phyloP scores from a whole-genome alignment of 2,113 vertebrate genomes.

The Muscicapa adusta region DNA sequence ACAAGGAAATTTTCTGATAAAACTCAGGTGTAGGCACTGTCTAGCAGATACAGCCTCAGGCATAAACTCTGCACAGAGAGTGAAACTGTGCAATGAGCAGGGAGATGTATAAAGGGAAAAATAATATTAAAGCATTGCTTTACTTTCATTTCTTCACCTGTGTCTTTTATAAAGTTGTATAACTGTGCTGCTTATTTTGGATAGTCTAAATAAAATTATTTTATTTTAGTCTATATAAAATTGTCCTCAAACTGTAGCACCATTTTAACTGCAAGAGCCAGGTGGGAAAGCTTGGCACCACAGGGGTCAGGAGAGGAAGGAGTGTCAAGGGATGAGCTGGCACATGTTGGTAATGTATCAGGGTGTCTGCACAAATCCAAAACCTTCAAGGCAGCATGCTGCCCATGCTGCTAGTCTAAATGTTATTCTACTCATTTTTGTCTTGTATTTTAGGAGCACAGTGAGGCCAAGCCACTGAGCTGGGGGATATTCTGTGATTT shows the following conservation, averaged over 20 bases:
- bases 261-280: background rate
- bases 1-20: background rate
- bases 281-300: background rate
- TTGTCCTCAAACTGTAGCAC: background rate
- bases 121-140: background rate
- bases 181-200: background rate
- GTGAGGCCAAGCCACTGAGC: background rate
- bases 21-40: background rate
- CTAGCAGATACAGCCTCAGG: background rate
- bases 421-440: background rate
- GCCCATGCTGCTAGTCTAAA: background rate
- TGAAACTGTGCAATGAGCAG: background rate
- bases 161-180: background rate
- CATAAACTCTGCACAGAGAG: background rate
- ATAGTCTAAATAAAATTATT: background rate
- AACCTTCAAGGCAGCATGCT: background rate
- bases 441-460: background rate
- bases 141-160: background rate
- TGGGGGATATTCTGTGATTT: conserved; percentile 27
- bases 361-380: background rate
- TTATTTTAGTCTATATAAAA: background rate
- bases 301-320: background rate
- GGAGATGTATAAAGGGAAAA: background rate
- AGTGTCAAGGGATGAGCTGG: background rate
- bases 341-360: rapidly evolving